A percentile compares a stretch with the other conserved stretches of the same genome.
Conservation (phyloP, 1,140 invertebrate species). For the Lordiphosa clarofinis region DNA sequence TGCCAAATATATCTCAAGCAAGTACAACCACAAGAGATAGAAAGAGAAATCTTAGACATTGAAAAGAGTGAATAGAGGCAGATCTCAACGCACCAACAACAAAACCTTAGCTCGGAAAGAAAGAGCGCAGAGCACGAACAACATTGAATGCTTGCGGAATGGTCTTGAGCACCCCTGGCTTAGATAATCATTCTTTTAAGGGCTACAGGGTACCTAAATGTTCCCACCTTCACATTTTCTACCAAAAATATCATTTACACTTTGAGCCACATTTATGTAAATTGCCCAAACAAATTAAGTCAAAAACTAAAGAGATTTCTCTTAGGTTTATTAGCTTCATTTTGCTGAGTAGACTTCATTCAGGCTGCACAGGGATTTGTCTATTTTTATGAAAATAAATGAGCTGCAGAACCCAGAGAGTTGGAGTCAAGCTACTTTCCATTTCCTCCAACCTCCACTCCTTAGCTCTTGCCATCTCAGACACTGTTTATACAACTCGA, state of each 20-base stretch:
- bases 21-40: too few relatives aligned
- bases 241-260: conserved; percentile 20
- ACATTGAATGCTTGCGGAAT: too few relatives aligned
- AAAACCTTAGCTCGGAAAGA: too few relatives aligned
- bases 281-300: conserved; percentile 56
- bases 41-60: too few relatives aligned
- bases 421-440: conserved; percentile 1
- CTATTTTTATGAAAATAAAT: conserved; percentile 74
- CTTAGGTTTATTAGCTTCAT: conserved; percentile 63
- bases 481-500: conserved; percentile 50
- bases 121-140: too few relatives aligned
- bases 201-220: too few relatives aligned
- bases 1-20: too few relatives aligned
- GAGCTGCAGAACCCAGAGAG: conserved; percentile 44
- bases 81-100: too few relatives aligned
- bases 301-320: conserved; percentile 67
- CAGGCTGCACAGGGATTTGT: conserved; percentile 14
- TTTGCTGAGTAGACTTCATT: conserved; percentile 19
- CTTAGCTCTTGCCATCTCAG: conserved; percentile 19
- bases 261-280: conserved; percentile 62
- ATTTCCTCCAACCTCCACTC: neutral
- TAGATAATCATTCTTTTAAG: too few relatives aligned
- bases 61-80: too few relatives aligned
- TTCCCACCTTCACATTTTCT: too few relatives aligned
- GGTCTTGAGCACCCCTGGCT: too few relatives aligned